Evolutionary conservation across 2,888 invertebrate genomes (phyloP).

Genomic region (Psylliodes chrysocephalus): DNA sequence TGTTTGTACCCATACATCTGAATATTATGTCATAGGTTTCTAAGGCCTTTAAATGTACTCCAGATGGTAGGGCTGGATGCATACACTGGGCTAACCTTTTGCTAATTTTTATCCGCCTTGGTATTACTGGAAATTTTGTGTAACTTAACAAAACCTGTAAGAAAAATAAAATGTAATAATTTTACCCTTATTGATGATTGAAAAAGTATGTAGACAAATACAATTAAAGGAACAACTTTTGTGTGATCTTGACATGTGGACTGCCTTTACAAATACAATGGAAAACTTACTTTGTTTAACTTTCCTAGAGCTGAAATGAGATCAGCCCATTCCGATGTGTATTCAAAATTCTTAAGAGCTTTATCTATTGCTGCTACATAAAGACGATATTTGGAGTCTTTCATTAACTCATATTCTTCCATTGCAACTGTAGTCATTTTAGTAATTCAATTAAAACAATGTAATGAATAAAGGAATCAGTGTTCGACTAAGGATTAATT

Average conservation of each 20-base stretch:
- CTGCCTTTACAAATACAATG: background rate
- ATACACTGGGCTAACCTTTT: constrained; percentile 93
- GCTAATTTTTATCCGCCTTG: constrained; percentile 86
- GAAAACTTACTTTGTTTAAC: constrained; percentile 79
- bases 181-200: no score
- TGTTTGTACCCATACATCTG: constrained; percentile 84
- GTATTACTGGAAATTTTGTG: constrained; percentile 86
- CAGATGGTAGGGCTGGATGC: constrained; percentile 90
- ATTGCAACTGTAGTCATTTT: constrained; percentile 68
- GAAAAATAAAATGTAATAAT: constrained; percentile 12
- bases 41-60: constrained; percentile 90
- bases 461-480: constrained; percentile 5
- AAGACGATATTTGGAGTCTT: constrained; percentile 83
- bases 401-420: constrained; percentile 84
- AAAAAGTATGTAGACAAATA: no score
- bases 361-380: constrained; percentile 86
- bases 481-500: constrained; percentile 10
- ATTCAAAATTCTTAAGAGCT: constrained; percentile 89
- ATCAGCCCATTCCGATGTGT: constrained; percentile 96
- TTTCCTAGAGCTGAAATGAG: constrained; percentile 90
- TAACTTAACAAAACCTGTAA: constrained; percentile 79
- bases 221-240: background rate
- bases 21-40: constrained; percentile 93
- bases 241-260: no score
- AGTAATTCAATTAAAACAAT: background rate